Evolutionary conservation across 2,888 invertebrate species (phyloP).

Genomic region (Phania funesta): DNA sequence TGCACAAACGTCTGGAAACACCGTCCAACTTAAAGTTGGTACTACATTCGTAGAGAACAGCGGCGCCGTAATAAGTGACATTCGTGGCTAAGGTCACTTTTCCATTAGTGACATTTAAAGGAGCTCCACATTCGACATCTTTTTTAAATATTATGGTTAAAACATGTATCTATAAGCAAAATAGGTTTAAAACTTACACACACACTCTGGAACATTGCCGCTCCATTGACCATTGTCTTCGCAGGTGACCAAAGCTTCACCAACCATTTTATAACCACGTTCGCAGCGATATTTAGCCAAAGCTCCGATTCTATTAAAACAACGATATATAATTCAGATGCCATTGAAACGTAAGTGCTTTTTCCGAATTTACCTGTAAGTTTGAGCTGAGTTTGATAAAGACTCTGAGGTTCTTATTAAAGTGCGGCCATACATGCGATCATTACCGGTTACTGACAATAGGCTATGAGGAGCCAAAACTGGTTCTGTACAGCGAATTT

Average conservation of each 20-base stretch:
- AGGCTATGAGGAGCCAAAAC: slow-evolving; percentile 91
- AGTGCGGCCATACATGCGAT: slow-evolving; percentile 92
- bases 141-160: slow-evolving; percentile 52
- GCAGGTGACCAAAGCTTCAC: slow-evolving; percentile 91
- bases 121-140: slow-evolving; percentile 93
- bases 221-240: slow-evolving; percentile 93
- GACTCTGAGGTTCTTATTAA: slow-evolving; percentile 88
- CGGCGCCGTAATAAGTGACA: slow-evolving; percentile 93
- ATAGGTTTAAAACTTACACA: slow-evolving; percentile 84
- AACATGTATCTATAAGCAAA: not conserved
- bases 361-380: slow-evolving; percentile 83
- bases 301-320: slow-evolving; percentile 84
- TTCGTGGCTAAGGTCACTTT: slow-evolving; percentile 90
- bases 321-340: not conserved
- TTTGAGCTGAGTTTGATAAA: slow-evolving; percentile 85
- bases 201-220: slow-evolving; percentile 89
- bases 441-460: slow-evolving; percentile 93
- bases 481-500: slow-evolving; percentile 93
- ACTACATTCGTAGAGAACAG: slow-evolving; percentile 91
- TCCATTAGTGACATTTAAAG: slow-evolving; percentile 87
- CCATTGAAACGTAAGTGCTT: not conserved
- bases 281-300: slow-evolving; percentile 94
- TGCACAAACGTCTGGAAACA: slow-evolving; percentile 89
- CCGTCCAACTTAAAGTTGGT: slow-evolving; percentile 90
- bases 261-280: slow-evolving; percentile 92